Evolutionary conservation across 2,113 vertebrate species (phyloP).

Genomic region (Choloepus hoffmanni): DNA sequence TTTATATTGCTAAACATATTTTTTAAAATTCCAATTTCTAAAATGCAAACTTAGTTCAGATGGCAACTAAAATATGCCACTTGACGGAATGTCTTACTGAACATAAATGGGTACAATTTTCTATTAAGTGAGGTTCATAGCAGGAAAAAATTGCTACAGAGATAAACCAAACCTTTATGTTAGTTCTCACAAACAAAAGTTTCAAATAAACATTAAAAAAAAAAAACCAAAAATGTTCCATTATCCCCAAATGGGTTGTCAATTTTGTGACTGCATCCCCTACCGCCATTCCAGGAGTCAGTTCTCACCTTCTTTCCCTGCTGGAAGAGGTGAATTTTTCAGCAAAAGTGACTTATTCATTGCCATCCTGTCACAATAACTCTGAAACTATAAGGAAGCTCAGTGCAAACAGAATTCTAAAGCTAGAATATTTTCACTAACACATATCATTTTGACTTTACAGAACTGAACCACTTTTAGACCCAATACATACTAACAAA

Average conservation of each 20-base stretch:
- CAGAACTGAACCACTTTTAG: constrained; percentile 79
- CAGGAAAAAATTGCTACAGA: constrained; percentile 45
- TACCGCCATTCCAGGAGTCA: constrained; percentile 36
- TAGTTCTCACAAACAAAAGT: constrained; percentile 57
- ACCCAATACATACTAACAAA: constrained; percentile 73
- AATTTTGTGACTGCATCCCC: constrained; percentile 22
- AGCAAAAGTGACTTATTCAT: constrained; percentile 73
- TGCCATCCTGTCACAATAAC: constrained; percentile 80
- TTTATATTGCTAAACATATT: not conserved
- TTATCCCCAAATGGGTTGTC: constrained; percentile 55
- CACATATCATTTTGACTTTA: constrained; percentile 79
- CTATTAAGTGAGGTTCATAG: constrained; percentile 24
- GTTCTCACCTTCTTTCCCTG: constrained; percentile 61
- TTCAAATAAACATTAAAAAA: constrained; percentile 39
- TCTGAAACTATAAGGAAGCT: constrained; percentile 76
- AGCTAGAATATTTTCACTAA: constrained; percentile 81
- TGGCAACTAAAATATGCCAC: not conserved
- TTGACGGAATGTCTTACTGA: constrained; percentile 56
- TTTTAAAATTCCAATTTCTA: constrained; percentile 46
- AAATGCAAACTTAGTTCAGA: constrained; percentile 52
- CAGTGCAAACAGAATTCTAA: constrained; percentile 78
- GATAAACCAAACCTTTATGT: constrained; percentile 57
- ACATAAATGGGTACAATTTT: constrained; percentile 34
- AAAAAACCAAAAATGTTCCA: constrained; percentile 11
- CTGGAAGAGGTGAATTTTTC: constrained; percentile 56